Base-by-base conservation (phyloP, 2,888 invertebrate genomes). In the Idaea aversata region DNA sequence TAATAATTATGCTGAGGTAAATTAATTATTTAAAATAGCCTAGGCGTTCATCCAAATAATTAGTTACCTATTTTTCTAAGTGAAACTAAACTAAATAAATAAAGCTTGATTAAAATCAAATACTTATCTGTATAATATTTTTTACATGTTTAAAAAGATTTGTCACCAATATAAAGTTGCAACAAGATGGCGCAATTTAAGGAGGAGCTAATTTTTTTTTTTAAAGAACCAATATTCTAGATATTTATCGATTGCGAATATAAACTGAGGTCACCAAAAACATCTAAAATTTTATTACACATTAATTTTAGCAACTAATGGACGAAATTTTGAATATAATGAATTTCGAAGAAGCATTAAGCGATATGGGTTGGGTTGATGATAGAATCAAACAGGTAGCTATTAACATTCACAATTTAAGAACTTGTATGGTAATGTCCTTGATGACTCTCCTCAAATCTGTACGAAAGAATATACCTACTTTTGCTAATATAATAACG, bases 331-430 rank as follows among this genome's bases (percentile, higher is more conserved):
- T 57, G 15, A 59, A 68, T 65, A 64, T 66, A 61, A 67, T 69
- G 65, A 68, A 67, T 69, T 64, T 65, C 62, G 63, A 66, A 67
- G 67, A 67, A 65, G 60, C 60, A 47, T 64, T 63, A 66, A 66
- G 34, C 59, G 58, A 70, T 25, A 67, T 70, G 72, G 70, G 72
- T 69, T 68, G 69, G 70, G 70, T 67, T 63, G 68, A 66, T 62
- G 66, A 63, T 65, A 59, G 63, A 63, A 67, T 69, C 34, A 63
- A 71, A 70, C 70, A 65, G 72, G 73, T 73, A 70, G 70, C 67
- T 66, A 72, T 73, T 71, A 68, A 61, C 62, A 70, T 69, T 68
- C 65, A 67, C 63, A 63, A 69, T 62, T 59, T 67, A 67, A 25
- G 34, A 38, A 38, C 61, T 65, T 63, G 63, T 47, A 65, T 64